Percentiles rank a stretch among this genome's conserved stretches.
These are phyloP conservation scores for Drosophila recens DNA, from an alignment of 2,888 invertebrate genomes.

Conservation along the genomic window DNA sequence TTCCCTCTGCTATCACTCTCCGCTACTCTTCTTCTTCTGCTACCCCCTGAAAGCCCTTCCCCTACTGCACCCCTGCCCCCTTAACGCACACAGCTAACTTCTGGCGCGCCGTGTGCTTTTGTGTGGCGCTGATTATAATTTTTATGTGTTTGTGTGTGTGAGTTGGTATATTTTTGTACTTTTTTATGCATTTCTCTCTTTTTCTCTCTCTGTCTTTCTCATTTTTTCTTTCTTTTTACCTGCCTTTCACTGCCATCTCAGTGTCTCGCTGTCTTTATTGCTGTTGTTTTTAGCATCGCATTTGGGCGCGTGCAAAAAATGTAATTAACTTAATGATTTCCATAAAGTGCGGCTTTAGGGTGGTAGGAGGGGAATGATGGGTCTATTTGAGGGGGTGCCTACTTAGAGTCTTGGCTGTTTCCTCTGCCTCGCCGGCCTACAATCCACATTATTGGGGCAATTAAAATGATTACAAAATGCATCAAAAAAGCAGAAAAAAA, in stretches of 20 bases:
- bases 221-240: conserved; percentile 17
- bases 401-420: conserved; percentile 4
- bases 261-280: conserved; percentile 26
- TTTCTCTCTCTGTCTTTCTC: neutral
- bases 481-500: conserved; percentile 15
- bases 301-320: conserved; percentile 78
- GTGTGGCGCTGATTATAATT: conserved; percentile 80
- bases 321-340: conserved; percentile 83
- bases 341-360: conserved; percentile 64
- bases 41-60: neutral
- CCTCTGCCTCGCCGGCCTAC: neutral
- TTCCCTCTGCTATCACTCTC: neutral
- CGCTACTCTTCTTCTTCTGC: neutral
- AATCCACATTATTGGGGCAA: conserved; percentile 73
- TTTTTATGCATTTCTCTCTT: conserved; percentile 32
- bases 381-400: conserved; percentile 1
- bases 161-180: conserved; percentile 18
- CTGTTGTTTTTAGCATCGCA: conserved; percentile 53
- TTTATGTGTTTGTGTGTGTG: conserved; percentile 60
- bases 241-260: conserved; percentile 24
- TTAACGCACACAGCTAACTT: conserved; percentile 41
- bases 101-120: conserved; percentile 78
- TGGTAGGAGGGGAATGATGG: neutral
- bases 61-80: neutral
- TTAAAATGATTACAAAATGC: conserved; percentile 81